phyloP scores from a whole-genome alignment of 2,113 vertebrate genomes.

The Loxodonta africana region DNA sequence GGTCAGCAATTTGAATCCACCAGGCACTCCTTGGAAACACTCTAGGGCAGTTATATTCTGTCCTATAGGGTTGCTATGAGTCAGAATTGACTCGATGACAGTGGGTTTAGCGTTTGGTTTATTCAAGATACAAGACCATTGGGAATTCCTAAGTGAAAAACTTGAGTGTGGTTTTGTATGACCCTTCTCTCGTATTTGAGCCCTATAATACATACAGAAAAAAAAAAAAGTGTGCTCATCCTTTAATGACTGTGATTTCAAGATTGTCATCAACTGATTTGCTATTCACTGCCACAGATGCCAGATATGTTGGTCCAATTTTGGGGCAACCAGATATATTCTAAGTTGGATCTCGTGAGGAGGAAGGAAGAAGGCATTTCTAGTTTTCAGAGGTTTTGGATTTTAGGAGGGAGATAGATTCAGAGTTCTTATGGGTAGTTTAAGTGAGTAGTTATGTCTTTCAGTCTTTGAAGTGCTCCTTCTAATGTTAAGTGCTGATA shows the following conservation, averaged over 20 bases:
- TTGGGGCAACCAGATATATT: not conserved
- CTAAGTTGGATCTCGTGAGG: not conserved
- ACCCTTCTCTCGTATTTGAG: not conserved
- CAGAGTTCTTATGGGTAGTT: not conserved
- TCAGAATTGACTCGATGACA: too few species aligned
- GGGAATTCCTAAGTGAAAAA: not conserved
- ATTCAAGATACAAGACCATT: not conserved
- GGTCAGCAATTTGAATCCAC: too few species aligned
- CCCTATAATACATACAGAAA: not conserved
- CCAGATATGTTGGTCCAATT: not conserved
- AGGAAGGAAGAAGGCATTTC: not conserved
- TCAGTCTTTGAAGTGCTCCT: not conserved
- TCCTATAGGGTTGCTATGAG: too few species aligned
- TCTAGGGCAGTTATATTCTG: too few species aligned
- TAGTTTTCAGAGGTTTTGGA: not conserved
- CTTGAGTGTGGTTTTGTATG: not conserved
- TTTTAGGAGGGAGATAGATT: slow-evolving; percentile 31
- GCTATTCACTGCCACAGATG: not conserved
- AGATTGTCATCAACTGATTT: not conserved
- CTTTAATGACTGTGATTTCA: not conserved
- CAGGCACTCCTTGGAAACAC: too few species aligned
- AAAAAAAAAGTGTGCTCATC: not conserved
- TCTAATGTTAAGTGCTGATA: not conserved
- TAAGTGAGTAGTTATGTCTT: not conserved
- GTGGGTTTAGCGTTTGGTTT: too few species aligned